Base-by-base conservation (phyloP, 2,888 invertebrate genomes). In the Chymomyza procnemis region DNA sequence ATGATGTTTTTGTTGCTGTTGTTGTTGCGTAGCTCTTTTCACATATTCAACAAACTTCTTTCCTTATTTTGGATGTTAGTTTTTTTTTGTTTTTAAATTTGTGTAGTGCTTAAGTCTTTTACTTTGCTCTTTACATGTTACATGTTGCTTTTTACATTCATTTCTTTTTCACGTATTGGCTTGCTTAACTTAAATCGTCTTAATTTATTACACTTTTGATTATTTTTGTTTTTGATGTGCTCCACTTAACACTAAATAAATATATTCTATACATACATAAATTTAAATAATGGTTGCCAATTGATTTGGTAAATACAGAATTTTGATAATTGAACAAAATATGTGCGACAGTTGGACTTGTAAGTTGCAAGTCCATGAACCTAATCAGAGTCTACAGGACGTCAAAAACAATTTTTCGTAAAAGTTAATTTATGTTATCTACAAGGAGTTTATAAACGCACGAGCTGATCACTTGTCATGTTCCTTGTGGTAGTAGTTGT, bases 91-190 rank as follows among this genome's bases (percentile, higher is more conserved):
- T 58, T 64, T 66, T 71, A 61, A 71, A 73, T 75, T 76, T 80
- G 82, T 79, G 76, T 80, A 83, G 85, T 87, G 83, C 81, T 88
- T 80, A 87, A 87, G 87, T 88, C 87, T 85, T 86, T 77, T 74
- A 64, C 71, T 67, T 71, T 62, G 62, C 50, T 64, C 54, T 60
- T 47, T 55, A 71, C 70, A 69, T 48, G 56, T 47, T 55, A 71
- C 70, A 69, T 48, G 56, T 64, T 67, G 59, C 60, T 72, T 60
- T 48, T 69, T 48, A 56, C 61, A 64, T 48, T 66, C 65, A 47
- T 66, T 34, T 73, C 22, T 66, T 64, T 65, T 64, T 69, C 18
- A 58, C 50, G 61, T 64, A 59, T 61, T 74, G 59, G 71, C 63
- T 76, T 63, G 63, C 71, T 76, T 73, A 75, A 80, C 74, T 64